phyloP scores from a whole-genome alignment of 1,140 invertebrate genomes.

The Monochamus saltuarius region DNA sequence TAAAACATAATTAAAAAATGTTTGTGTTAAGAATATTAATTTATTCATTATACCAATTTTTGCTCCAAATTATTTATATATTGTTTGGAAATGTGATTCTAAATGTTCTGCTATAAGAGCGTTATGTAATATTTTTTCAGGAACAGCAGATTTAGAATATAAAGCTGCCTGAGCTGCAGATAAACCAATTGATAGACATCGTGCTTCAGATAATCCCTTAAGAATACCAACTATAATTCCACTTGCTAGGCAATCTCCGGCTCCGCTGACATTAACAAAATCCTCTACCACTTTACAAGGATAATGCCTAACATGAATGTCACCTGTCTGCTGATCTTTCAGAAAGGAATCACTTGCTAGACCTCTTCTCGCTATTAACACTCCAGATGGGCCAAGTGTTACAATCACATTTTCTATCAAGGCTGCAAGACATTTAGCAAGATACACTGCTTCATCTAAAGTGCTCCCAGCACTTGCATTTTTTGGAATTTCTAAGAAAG shows the following conservation, averaged over 20 bases:
- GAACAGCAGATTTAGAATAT: conserved; percentile 35
- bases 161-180: conserved; percentile 57
- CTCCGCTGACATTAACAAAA: conserved; percentile 64
- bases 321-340: conserved; percentile 17
- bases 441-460: conserved; percentile 25
- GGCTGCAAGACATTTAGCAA: conserved; percentile 37
- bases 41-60: no score
- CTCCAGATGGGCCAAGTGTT: conserved; percentile 59
- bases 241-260: conserved; percentile 65
- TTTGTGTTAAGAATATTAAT: no score
- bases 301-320: conserved; percentile 52
- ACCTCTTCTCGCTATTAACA: conserved; percentile 52
- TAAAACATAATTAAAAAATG: no score
- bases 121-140: conserved; percentile 27
- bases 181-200: conserved; percentile 59
- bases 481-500: conserved; percentile 31
- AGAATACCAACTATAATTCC: conserved; percentile 61
- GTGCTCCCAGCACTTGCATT: conserved; percentile 29
- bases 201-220: conserved; percentile 50
- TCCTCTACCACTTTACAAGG: conserved; percentile 49
- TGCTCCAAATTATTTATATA: no score
- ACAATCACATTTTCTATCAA: conserved; percentile 59
- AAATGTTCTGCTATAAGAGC: not conserved
- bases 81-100: no score
- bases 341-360: conserved; percentile 31